Evolutionary conservation across 2,113 vertebrate genomes (phyloP).

Genomic region (Callithrix jacchus): DNA sequence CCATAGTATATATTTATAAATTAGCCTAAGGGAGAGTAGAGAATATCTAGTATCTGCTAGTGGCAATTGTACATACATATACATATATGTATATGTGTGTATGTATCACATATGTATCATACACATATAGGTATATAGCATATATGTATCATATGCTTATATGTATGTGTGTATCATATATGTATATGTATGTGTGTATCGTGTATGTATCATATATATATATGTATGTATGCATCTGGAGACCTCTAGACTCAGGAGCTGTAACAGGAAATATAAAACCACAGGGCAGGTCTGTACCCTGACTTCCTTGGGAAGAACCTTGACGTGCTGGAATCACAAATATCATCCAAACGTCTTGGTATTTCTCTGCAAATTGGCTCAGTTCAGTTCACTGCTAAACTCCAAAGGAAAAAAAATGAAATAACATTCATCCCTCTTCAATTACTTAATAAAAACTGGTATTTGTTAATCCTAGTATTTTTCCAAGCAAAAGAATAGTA

Average conservation of each 20-base stretch:
- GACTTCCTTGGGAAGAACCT: not conserved
- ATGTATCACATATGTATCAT: not conserved
- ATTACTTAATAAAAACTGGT: not conserved
- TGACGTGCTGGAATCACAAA: not conserved
- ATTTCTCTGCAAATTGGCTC: not conserved
- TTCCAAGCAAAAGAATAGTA: not conserved
- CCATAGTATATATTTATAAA: not conserved
- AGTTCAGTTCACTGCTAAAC: not conserved
- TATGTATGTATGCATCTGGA: not conserved
- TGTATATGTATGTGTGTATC: no score
- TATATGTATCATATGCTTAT: not conserved
- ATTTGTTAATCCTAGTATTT: not conserved
- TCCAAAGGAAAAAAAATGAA: not conserved
- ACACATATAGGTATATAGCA: not conserved
- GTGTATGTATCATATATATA: not conserved
- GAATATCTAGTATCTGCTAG: not conserved
- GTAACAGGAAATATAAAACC: not conserved
- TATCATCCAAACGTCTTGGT: not conserved
- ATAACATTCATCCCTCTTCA: not conserved
- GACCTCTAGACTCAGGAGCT: not conserved
- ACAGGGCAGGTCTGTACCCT: not conserved
- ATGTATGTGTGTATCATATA: not conserved
- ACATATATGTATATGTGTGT: no score
- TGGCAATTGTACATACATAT: not conserved
- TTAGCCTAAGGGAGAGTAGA: not conserved